Evolutionary conservation across 2,888 invertebrate genomes (phyloP).

Genomic region (Sepiola atlantica): DNA sequence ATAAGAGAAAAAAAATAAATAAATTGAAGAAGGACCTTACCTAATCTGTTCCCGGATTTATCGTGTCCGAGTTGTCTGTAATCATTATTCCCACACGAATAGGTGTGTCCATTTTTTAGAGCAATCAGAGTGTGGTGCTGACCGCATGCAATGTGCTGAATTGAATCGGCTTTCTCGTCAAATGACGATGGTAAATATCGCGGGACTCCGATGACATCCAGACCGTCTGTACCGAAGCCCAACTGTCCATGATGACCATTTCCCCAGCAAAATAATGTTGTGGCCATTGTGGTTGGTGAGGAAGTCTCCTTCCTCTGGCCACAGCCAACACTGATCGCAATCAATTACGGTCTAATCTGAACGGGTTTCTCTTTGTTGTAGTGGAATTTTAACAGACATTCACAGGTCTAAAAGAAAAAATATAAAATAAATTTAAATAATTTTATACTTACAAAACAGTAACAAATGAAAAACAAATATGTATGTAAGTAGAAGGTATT

Average conservation of each 20-base stretch:
- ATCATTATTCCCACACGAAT: constrained; percentile 94
- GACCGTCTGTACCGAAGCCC: constrained; percentile 85
- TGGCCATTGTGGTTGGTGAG: constrained; percentile 35
- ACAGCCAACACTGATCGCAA: background rate
- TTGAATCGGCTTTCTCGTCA: constrained; percentile 51
- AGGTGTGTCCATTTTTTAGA: constrained; percentile 85
- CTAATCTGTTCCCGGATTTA: constrained; percentile 67
- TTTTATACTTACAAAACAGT: background rate
- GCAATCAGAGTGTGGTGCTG: constrained; percentile 87
- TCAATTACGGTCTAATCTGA: background rate
- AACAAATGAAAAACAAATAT: background rate
- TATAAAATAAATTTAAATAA: background rate
- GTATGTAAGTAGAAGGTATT: too few relatives aligned
- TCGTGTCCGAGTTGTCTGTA: constrained; percentile 90
- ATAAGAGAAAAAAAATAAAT: background rate
- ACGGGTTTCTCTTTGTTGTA: background rate
- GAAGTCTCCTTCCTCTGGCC: background rate
- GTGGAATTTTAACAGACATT: background rate
- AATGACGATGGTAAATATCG: constrained; percentile 70
- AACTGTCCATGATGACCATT: constrained; percentile 85
- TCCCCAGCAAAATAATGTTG: constrained; percentile 80
- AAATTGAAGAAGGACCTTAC: constrained; percentile 56
- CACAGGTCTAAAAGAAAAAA: background rate
- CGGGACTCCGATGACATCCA: constrained; percentile 79
- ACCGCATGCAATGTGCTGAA: constrained; percentile 81